A percentile compares a stretch with the other conserved stretches of the same genome.
Conservation (phyloP, 2,113 vertebrate species). For the Panurus biarmicus region DNA sequence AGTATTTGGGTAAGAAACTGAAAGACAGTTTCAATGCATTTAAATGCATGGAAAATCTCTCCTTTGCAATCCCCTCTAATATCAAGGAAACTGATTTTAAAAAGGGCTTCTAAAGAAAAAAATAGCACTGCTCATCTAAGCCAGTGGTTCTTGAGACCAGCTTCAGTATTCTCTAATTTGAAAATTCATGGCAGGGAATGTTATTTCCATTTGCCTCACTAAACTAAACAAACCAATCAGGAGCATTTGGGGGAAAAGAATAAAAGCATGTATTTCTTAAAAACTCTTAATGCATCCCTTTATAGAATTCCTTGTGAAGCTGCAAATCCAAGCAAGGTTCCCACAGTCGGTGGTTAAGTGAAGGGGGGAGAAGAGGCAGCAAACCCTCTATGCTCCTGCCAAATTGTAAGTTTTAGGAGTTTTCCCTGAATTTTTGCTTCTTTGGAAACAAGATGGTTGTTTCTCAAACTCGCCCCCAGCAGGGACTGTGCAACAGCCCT, state of each 20-base stretch:
- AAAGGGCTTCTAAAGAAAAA: background rate
- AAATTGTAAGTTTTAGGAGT: background rate
- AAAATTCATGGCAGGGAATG: background rate
- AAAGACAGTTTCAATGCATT: background rate
- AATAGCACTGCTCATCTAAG: background rate
- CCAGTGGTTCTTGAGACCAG: background rate
- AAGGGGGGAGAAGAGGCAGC: background rate
- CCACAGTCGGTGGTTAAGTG: background rate
- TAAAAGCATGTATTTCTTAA: background rate
- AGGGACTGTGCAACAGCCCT: background rate
- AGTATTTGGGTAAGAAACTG: background rate
- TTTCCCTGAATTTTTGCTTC: background rate
- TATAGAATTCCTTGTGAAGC: background rate
- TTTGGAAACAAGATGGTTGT: background rate
- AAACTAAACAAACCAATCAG: background rate
- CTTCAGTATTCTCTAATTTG: background rate
- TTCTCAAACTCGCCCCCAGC: background rate
- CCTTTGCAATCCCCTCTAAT: background rate
- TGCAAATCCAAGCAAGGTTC: background rate
- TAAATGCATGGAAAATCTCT: background rate
- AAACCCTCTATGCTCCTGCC: rapidly evolving
- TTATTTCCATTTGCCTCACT: background rate
- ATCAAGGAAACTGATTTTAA: background rate
- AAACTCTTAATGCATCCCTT: background rate
- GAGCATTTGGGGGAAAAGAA: no score